A percentile compares a stretch with the other conserved stretches of the same genome.
Evolutionary conservation across 2,113 vertebrate species (phyloP).

Genomic region (Pardalotus punctatus): DNA sequence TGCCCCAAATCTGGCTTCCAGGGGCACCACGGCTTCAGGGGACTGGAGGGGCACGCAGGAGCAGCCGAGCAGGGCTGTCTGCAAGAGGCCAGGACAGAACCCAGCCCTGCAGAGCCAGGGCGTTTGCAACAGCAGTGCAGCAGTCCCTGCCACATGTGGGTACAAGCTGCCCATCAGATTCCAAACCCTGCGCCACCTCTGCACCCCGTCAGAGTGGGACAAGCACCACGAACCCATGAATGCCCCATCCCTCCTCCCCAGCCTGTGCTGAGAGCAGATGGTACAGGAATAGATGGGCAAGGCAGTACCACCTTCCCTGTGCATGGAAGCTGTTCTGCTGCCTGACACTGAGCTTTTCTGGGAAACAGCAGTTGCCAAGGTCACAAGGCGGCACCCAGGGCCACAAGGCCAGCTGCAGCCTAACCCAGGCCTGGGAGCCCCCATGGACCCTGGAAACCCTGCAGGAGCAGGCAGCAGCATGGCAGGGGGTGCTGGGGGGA

Average conservation of each 20-base stretch:
- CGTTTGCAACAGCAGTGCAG: background rate
- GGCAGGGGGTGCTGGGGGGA: background rate
- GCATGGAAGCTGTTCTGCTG: background rate
- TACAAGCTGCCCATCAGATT: background rate
- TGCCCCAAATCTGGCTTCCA: background rate
- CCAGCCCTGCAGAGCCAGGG: background rate
- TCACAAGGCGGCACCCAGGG: background rate
- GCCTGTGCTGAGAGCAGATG: background rate
- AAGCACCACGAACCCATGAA: fast-evolving
- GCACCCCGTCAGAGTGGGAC: background rate
- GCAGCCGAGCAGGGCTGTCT: background rate
- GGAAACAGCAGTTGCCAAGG: fast-evolving
- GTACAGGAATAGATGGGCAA: background rate
- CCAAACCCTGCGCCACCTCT: background rate
- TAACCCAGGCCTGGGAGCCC: background rate
- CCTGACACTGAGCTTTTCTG: fast-evolving
- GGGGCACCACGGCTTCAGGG: fast-evolving
- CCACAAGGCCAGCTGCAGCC: background rate
- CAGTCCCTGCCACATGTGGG: fast-evolving
- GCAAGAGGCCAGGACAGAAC: background rate
- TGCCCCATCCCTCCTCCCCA: background rate
- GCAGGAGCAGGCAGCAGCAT: background rate
- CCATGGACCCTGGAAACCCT: background rate
- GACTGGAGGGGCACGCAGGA: background rate
- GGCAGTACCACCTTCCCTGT: background rate